Base-by-base conservation (phyloP, 1,140 invertebrate species). In the Ceratina calcarata region DNA sequence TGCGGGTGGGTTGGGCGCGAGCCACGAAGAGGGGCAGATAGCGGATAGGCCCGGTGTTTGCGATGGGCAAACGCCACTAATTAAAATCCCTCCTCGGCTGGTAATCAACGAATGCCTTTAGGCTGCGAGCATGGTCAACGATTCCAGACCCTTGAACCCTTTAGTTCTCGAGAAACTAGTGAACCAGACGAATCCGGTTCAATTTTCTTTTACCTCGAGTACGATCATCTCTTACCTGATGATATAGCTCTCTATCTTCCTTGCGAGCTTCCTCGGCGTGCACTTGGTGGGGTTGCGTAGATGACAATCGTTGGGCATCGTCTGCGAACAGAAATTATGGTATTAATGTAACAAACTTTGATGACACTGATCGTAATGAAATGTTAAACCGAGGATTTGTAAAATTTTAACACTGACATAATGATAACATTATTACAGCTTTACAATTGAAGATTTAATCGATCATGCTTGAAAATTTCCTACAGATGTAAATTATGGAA, bases 41-140 rank as follows among this genome's bases (percentile, higher is more conserved):
- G 85, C 32, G 32, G 32, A 37, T 37, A 37, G 32, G 32, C 79
- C 75, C 77, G 79, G 84, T 92, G 90, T 92, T 92, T 93, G 89
- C 90, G 86, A 88, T 86, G 87, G 89, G 91, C 82, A 92, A 93
- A 93, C 91, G 84, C 82, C 73, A 87, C 89, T 93, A 93, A 93
- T 93, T 93, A 93, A 93, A 93, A 93, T 93, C 90, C 88, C 89
- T 89, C 81, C 88, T 88, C 83, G 86, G 83, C 75, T 87, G 86
- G 90, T 91, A 91, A 91, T 92, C 90, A 92, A 91, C 89, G 89
- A 82, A 90, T 91, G 90, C 90, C 90, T 90, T 85, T 84, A 86
- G 90, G 89, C 90, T 80, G 71, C 80, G 86, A 90, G 86, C 84
- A 90, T 91, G 91, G 90, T 91, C 90, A 92, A 89, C 85, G 88